These are phyloP conservation scores for Argyra leucocephala DNA, from an alignment of 2,888 invertebrate genomes.

Conservation along the genomic window DNA sequence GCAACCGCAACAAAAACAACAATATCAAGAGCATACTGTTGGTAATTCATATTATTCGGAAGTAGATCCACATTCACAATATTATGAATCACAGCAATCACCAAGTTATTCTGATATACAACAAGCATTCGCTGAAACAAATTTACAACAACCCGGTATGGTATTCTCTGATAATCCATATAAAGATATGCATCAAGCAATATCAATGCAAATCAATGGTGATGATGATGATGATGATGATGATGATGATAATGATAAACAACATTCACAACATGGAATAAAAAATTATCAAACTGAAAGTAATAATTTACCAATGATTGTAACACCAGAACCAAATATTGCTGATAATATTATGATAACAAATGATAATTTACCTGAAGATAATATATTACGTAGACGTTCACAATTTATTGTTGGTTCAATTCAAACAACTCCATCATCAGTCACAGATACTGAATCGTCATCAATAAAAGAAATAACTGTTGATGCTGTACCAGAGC, in stretches of 20 bases:
- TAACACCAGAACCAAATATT: conserved; percentile 14
- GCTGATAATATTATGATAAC: neutral
- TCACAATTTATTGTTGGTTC: conserved; percentile 59
- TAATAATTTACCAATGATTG: conserved; percentile 12
- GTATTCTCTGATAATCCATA: neutral
- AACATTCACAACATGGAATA: neutral
- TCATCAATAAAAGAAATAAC: conserved; percentile 31
- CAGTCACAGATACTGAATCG: neutral
- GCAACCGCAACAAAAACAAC: neutral
- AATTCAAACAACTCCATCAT: conserved; percentile 7
- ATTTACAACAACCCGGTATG: neutral
- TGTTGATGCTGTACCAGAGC: conserved; percentile 55
- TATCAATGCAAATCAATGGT: conserved; percentile 4
- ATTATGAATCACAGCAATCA: neutral
- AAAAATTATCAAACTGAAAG: neutral
- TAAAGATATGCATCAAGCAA: neutral
- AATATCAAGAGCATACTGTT: neutral
- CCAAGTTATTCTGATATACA: no score
- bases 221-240: neutral
- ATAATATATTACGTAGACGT: conserved; percentile 28
- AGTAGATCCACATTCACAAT: neutral
- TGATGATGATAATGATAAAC: neutral
- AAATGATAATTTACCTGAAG: conserved; percentile 16
- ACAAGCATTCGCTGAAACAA: neutral
- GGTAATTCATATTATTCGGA: neutral